phyloP scores from a whole-genome alignment of 2,888 invertebrate species.

The Apamea monoglypha region DNA sequence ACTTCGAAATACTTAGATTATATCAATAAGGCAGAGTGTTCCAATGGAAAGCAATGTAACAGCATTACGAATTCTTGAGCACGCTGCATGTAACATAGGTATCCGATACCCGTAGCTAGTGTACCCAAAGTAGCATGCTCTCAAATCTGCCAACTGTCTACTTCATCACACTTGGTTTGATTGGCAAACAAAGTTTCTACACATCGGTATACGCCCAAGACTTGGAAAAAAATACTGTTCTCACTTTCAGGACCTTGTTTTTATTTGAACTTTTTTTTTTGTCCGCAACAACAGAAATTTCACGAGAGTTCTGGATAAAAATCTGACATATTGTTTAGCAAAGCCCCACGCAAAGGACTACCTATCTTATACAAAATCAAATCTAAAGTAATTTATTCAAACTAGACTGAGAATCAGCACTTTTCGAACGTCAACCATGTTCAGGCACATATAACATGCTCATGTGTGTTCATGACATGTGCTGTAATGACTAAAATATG shows the following conservation, averaged over 20 bases:
- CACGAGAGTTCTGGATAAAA: conserved; percentile 44
- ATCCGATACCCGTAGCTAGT: conserved; percentile 48
- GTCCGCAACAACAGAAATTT: conserved; percentile 42
- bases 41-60: conserved; percentile 82
- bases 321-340: conserved; percentile 57
- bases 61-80: conserved; percentile 72
- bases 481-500: conserved; percentile 26
- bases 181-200: conserved; percentile 50
- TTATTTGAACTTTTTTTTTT: conserved; percentile 40
- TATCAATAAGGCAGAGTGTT: neutral
- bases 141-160: conserved; percentile 53
- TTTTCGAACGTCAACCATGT: too few relatives aligned
- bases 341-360: conserved; percentile 54
- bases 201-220: conserved; percentile 47
- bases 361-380: conserved; percentile 1
- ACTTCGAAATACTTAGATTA: neutral
- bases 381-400: too few relatives aligned
- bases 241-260: conserved; percentile 58
- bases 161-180: conserved; percentile 58
- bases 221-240: conserved; percentile 47
- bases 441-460: too few relatives aligned
- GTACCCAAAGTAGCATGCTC: conserved; percentile 64
- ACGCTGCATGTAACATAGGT: conserved; percentile 79
- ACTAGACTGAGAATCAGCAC: too few relatives aligned
- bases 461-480: neutral